Conservation (phyloP, 2,113 vertebrate genomes). For the Syngnathus floridae region DNA sequence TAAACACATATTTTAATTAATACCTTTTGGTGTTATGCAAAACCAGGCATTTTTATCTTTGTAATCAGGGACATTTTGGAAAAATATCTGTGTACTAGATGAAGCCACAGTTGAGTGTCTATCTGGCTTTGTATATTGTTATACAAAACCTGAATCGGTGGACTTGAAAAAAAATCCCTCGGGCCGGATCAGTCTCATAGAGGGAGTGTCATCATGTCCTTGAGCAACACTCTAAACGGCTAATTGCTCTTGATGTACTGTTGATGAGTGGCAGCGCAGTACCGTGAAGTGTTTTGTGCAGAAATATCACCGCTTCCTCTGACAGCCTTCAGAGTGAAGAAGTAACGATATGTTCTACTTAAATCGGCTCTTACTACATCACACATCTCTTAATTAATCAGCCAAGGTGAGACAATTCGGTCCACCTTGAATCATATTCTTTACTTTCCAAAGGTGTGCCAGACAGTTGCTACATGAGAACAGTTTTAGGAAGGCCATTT, state of each 20-base stretch:
- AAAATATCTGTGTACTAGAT: not conserved
- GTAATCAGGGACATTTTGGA: not conserved
- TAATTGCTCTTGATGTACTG: slow-evolving; percentile 8
- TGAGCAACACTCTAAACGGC: slow-evolving; percentile 2
- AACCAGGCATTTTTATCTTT: not conserved
- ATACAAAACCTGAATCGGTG: not conserved
- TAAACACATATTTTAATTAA: not conserved
- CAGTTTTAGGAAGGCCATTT: not conserved
- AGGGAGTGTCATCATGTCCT: slow-evolving; percentile 1
- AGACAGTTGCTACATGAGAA: not conserved
- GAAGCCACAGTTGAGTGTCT: not conserved
- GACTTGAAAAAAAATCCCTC: slow-evolving; percentile 4
- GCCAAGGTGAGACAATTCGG: not conserved
- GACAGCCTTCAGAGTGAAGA: not conserved
- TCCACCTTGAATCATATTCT: not conserved
- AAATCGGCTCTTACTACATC: not conserved
- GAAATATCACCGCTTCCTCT: not conserved
- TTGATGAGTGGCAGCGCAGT: not conserved
- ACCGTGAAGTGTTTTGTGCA: slow-evolving; percentile 1
- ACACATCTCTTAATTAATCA: not conserved
- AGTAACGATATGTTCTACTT: not conserved
- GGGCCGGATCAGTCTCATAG: not conserved
- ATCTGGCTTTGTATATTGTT: not conserved
- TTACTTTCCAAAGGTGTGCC: not conserved
- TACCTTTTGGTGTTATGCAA: not conserved